phyloP scores from a whole-genome alignment of 2,113 vertebrate species.

The Anarhynchus alexandrinus region DNA sequence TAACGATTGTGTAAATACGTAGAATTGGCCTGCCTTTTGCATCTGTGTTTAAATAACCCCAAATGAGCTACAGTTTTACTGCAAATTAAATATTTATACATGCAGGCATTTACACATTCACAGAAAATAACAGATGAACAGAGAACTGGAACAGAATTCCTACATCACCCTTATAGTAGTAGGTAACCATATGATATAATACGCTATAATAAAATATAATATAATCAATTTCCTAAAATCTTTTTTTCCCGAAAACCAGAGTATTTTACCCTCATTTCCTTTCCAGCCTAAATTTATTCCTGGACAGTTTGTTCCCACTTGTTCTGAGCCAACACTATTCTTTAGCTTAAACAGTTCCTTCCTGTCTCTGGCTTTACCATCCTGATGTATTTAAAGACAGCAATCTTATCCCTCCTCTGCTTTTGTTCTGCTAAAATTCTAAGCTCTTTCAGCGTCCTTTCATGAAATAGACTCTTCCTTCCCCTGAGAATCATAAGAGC shows the following conservation, averaged over 20 bases:
- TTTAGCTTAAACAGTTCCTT: slow-evolving; percentile 59
- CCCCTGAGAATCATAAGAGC: slow-evolving; percentile 35
- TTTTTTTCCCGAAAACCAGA: neutral
- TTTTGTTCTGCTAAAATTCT: slow-evolving; percentile 50
- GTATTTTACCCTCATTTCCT: slow-evolving; percentile 8
- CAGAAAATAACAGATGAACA: neutral
- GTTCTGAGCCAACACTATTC: slow-evolving; percentile 50
- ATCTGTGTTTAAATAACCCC: slow-evolving; percentile 3
- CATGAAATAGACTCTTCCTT: slow-evolving; percentile 53
- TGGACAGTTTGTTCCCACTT: slow-evolving; percentile 47
- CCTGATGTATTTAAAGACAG: slow-evolving; percentile 44
- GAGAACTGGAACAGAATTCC: neutral
- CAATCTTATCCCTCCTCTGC: slow-evolving; percentile 25
- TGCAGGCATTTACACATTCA: neutral
- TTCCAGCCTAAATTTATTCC: slow-evolving; percentile 46
- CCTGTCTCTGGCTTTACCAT: slow-evolving; percentile 57
- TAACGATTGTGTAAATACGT: neutral
- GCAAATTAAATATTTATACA: slow-evolving; percentile 13
- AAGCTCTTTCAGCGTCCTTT: slow-evolving; percentile 15
- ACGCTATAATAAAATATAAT: neutral
- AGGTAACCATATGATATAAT: neutral
- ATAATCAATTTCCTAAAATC: neutral
- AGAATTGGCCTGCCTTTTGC: neutral
- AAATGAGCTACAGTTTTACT: neutral
- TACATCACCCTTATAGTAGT: neutral